Base-by-base conservation (phyloP, 2,888 invertebrate genomes). In the Vesta saturnalis region DNA sequence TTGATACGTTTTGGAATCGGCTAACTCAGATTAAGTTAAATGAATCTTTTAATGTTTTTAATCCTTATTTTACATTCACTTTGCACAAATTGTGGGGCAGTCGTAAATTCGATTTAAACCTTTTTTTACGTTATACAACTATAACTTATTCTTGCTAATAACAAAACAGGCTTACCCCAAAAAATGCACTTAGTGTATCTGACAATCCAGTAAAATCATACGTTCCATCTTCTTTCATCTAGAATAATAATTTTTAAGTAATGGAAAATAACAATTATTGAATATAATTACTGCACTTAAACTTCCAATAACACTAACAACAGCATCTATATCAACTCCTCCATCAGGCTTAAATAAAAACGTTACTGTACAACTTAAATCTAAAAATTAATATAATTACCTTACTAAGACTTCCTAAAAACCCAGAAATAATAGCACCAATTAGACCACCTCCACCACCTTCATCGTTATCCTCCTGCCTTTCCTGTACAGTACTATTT, bases 161-260 rank as follows among this genome's bases (percentile, higher is more conserved):
- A 16, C 6, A 14, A 16, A 10, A 16, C 8, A n/a, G 15, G 76
- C 81, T 80, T 78, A 84, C 84, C 64, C 82, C 84, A 18, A 71
- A 71, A 47, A 71, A 71, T 35, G 65, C 60, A 1, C 10, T 64
- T 16, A 85, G 69, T 2, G 83, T 75, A 60, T 84, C 83, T 2
- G 83, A 82, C 8, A 84, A 65, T 5, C 84, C 84, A 58, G 73
- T 74, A 69, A 85, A 85, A 66, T 85, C 81, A 61, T 82, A 85
- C 1, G 80, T 78, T 14, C 85, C 85, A 72, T 85, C 83, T 8
- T 80, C 79, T 65, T 80, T 80, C 81, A 81, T 81, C 84, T 84
- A 67, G 55, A 80, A 76, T 35, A 12, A 19, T n/a, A 14, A 15
- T 15, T 49, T 49, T 18, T 3, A 18, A 49, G 10, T 15, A 49